Conservation (phyloP, 2,888 invertebrate genomes). For the Epinotia ramella region DNA sequence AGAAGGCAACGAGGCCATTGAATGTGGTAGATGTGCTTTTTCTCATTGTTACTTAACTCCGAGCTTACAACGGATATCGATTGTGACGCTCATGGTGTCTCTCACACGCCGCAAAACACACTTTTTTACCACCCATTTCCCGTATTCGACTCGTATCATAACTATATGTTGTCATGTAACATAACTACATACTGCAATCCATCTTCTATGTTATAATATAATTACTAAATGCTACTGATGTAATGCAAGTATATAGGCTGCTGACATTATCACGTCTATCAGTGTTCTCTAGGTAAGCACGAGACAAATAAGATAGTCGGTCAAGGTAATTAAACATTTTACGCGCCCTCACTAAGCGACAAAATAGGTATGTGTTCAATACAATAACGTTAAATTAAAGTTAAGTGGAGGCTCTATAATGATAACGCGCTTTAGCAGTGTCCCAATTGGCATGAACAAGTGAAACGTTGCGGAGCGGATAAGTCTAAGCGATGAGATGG, state of each 20-base stretch:
- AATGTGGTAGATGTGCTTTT: conserved; percentile 68
- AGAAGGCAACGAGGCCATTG: conserved; percentile 63
- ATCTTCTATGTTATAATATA: background rate
- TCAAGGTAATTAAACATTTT: conserved; percentile 49
- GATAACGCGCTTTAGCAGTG: conserved; percentile 15
- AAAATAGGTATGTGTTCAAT: conserved; percentile 52
- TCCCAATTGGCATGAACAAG: background rate
- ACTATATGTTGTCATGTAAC: conserved; percentile 36
- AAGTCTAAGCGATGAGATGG: conserved; percentile 55
- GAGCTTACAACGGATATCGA: conserved; percentile 79
- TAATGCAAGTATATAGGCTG: conserved; percentile 5
- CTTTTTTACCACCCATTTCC: conserved; percentile 62
- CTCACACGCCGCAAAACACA: conserved; percentile 66
- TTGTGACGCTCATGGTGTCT: conserved; percentile 75
- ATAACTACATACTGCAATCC: background rate
- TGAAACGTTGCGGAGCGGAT: background rate
- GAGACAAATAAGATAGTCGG: conserved; percentile 47
- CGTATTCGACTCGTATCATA: conserved; percentile 43
- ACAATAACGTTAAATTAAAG: background rate
- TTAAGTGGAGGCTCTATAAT: conserved; percentile 14
- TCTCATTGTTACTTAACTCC: conserved; percentile 75
- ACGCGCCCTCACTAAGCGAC: conserved; percentile 21
- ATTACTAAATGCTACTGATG: conserved; percentile 12
- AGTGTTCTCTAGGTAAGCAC: conserved; percentile 19
- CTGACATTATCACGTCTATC: conserved; percentile 22